Conservation (phyloP, 2,797 vertebrate species). For the Pangasius djambal region DNA sequence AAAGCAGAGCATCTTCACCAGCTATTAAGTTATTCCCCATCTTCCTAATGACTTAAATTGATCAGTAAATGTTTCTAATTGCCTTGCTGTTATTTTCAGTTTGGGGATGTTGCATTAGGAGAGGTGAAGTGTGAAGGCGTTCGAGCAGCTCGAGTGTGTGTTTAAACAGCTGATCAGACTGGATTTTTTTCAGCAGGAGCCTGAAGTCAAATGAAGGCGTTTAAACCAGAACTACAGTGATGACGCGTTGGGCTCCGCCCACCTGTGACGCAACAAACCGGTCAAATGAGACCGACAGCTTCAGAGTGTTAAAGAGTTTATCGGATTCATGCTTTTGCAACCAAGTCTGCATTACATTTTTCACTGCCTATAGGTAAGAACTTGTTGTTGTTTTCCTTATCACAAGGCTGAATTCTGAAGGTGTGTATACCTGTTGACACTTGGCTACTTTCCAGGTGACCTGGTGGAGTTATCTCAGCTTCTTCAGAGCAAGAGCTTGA, state of each 20-base stretch:
- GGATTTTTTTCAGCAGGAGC: slow-evolving; percentile 8
- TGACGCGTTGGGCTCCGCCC: slow-evolving; percentile 1
- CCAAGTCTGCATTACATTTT: not conserved
- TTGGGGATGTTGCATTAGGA: not conserved
- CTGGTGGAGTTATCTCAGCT: too few relatives aligned
- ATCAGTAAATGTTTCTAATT: not conserved
- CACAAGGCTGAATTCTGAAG: not conserved
- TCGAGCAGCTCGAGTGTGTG: too few relatives aligned
- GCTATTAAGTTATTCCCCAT: not conserved
- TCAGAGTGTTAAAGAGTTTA: not conserved
- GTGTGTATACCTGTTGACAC: not conserved
- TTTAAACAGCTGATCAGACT: slow-evolving; percentile 1
- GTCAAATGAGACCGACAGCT: slow-evolving; percentile 15
- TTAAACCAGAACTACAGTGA: not conserved
- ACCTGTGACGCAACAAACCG: slow-evolving; percentile 15
- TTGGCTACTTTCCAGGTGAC: not conserved
- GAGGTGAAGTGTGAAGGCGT: not conserved
- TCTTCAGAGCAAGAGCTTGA: not conserved
- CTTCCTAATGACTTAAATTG: too few relatives aligned
- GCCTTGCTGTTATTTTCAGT: not conserved
- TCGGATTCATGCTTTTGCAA: not conserved
- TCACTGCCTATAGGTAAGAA: not conserved
- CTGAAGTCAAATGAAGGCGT: too few relatives aligned
- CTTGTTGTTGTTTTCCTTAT: too few relatives aligned
- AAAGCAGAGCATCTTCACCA: not conserved